Conservation (phyloP, 2,888 invertebrate genomes). For the Lasioglossum lativentre region DNA sequence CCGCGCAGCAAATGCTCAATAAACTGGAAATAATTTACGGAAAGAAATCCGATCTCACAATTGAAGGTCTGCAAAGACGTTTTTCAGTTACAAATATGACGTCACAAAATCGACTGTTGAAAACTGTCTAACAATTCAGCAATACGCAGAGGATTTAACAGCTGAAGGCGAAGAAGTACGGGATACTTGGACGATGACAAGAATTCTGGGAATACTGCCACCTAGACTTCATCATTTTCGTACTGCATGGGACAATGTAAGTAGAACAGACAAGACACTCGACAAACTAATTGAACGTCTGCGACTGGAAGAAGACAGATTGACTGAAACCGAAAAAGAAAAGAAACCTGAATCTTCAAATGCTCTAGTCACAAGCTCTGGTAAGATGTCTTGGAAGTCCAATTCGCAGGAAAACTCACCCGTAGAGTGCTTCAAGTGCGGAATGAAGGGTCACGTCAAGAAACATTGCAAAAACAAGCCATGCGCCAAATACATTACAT, state of each 20-base stretch:
- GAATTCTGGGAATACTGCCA: conserved; percentile 27
- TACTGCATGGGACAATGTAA: not conserved
- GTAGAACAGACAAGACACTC: not conserved
- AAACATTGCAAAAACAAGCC: not conserved
- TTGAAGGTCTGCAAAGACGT: conserved; percentile 65
- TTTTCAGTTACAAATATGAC: conserved; percentile 71
- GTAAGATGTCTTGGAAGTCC: not conserved
- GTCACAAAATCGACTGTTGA: conserved; percentile 56
- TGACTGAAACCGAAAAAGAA: not conserved
- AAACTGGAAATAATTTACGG: conserved; percentile 66
- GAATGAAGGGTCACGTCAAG: not conserved
- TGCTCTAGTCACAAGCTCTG: too few species aligned
- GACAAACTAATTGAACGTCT: not conserved
- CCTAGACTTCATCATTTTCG: conserved; percentile 5
- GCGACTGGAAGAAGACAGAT: not conserved
- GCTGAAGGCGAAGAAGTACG: conserved; percentile 59
- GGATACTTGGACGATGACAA: conserved; percentile 34
- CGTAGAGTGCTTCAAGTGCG: not conserved
- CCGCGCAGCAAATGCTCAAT: conserved; percentile 61
- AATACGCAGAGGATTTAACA: conserved; percentile 43
- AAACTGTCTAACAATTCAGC: conserved; percentile 63
- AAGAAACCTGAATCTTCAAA: not conserved
- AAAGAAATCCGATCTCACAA: conserved; percentile 64
- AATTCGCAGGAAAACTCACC: too few species aligned
- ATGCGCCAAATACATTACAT: too few species aligned